Conservation (phyloP, 2,797 vertebrate genomes). For the Halcyon smyrnensis region DNA sequence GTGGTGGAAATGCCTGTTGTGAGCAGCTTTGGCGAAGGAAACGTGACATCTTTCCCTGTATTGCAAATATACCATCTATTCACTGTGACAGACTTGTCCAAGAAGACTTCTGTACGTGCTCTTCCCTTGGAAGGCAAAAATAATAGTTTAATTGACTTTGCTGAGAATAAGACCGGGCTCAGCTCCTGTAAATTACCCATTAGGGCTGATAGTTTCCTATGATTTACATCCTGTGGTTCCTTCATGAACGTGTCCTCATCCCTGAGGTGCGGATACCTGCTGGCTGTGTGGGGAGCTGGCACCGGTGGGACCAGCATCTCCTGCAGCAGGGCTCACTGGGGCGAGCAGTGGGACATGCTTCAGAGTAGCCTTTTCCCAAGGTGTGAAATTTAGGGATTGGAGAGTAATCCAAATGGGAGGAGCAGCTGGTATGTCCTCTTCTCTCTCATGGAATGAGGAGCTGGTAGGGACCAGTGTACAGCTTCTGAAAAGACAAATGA, state of each 20-base stretch:
- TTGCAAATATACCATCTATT: neutral
- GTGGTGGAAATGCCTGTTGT: neutral
- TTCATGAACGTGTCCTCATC: neutral
- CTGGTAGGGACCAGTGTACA: neutral
- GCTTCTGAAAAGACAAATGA: neutral
- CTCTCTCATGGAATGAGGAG: neutral
- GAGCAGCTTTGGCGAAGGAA: neutral
- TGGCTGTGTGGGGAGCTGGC: neutral
- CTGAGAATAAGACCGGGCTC: neutral
- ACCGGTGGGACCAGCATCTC: neutral
- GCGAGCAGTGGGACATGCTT: neutral
- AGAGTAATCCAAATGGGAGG: neutral
- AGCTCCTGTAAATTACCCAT: neutral
- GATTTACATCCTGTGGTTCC: neutral
- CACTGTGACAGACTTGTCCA: neutral
- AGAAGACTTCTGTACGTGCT: neutral
- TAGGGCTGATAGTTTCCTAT: neutral
- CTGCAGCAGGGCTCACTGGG: neutral
- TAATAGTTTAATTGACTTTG: neutral
- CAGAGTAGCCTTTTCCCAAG: neutral
- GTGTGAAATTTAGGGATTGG: neutral
- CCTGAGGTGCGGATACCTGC: neutral
- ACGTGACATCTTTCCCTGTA: neutral
- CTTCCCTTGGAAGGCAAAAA: neutral
- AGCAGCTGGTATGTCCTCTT: neutral